Evolutionary conservation across 2,888 invertebrate species (phyloP), one percentile per base, ranked within the genome.

Genomic region (Nymphalis polychloros): DNA sequence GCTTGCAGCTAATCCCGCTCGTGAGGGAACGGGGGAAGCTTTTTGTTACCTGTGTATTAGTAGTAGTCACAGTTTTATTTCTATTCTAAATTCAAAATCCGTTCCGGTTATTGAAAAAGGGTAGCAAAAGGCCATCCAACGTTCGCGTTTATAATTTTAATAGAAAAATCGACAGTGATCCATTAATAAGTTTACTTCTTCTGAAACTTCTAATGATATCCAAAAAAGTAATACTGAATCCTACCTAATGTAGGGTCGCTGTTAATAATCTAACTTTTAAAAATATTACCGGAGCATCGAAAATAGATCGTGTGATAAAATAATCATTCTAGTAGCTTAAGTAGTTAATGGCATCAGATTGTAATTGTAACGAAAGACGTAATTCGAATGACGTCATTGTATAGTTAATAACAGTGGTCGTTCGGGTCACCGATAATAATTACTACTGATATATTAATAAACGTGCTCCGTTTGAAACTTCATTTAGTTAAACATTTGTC

Each of bases 241-340:
- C 27, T 5, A 27, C 3, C 27, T 27, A 27, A 27, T 27, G 27
- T 27, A 5, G 3, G 27, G 3, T 27, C 5, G 27, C 5, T 48
- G 16, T 48, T 48, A 7, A 17, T 23, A 20, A 16, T 17, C n/a
- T 17, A 53, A 8, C 53, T 16, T 53, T 13, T 23, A 7, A 31
- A 16, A 16, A 53, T 31, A 7, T 4, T 53, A 13, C 16, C 16
- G 13, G 19, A 53, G 46, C 31, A 53, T 23, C 19, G 20, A 65
- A 35, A 41, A 52, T 17, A 27, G 46, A 64, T 59, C 31, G 19
- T 19, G 20, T 19, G 41, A 27, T 59, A 23, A 23, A 48, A 27
- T 59, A 55, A 55, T 53, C 59, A 63, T 60, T 49, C 19, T 47
- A 35, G 59, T 59, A 49, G 59, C 41, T 59, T 53, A 49, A 49